Evolutionary conservation across 92 coral and sea anemone genomes (phyloP).

Genomic region (Bergia puertoricense): DNA sequence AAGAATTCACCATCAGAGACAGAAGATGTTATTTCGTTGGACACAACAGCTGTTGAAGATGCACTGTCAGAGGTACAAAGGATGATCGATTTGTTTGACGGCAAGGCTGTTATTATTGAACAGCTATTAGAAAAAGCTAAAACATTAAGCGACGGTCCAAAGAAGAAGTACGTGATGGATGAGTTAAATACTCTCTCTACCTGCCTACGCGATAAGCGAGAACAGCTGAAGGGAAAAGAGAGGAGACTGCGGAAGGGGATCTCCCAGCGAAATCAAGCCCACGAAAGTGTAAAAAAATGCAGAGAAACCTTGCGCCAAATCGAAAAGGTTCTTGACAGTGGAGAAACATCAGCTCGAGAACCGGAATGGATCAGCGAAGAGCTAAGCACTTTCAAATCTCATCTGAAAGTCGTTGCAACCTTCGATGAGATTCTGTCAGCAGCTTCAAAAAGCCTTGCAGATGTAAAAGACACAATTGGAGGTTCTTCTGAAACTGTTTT

Average conservation of each 20-base stretch:
- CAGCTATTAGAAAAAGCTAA: slow-evolving; percentile 39
- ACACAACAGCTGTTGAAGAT: slow-evolving; percentile 38
- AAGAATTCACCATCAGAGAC: neutral
- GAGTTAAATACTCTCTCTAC: neutral
- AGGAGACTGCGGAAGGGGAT: neutral
- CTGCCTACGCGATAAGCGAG: neutral
- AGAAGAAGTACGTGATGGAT: slow-evolving; percentile 15
- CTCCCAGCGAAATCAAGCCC: neutral
- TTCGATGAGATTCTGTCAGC: slow-evolving; percentile 22
- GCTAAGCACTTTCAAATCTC: neutral
- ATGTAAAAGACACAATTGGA: slow-evolving; percentile 34
- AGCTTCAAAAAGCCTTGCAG: slow-evolving; percentile 51
- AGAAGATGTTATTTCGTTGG: neutral
- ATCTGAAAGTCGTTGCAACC: neutral
- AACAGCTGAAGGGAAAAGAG: slow-evolving; percentile 17
- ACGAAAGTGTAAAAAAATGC: slow-evolving; percentile 25
- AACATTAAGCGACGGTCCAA: slow-evolving; percentile 29
- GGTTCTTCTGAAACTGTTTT: slow-evolving; percentile 17
- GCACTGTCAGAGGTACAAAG: slow-evolving; percentile 39
- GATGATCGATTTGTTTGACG: slow-evolving; percentile 35
- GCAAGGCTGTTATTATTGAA: slow-evolving; percentile 16
- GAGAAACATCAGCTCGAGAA: neutral
- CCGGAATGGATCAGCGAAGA: slow-evolving; percentile 9
- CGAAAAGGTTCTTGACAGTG: slow-evolving; percentile 23
- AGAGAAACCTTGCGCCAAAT: slow-evolving; percentile 18